Conservation (phyloP, 1,140 invertebrate species). For the Trigoniulus corallinus region DNA sequence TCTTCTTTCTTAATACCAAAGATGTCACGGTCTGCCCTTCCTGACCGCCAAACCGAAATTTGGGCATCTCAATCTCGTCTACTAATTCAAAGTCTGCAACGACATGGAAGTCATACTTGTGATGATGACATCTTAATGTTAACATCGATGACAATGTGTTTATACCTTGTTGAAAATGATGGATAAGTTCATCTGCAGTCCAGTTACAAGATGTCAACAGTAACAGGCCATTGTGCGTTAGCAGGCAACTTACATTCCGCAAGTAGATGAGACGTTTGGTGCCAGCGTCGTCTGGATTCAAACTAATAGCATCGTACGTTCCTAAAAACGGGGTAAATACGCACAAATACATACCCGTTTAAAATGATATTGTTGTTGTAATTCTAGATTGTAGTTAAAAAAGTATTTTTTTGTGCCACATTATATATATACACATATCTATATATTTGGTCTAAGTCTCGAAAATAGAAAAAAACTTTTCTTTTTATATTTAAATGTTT, state of each 20-base stretch:
- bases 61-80: neutral
- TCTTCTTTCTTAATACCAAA: neutral
- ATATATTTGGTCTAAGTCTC: no score
- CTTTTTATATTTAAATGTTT: no score
- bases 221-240: conserved; percentile 45
- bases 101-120: neutral
- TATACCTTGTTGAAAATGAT: conserved; percentile 45
- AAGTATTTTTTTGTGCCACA: no score
- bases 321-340: neutral
- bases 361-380: neutral
- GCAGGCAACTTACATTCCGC: conserved; percentile 39
- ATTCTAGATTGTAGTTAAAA: no score
- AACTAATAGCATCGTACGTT: conserved; percentile 57
- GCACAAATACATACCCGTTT: neutral
- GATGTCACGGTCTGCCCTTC: neutral
- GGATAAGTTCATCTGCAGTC: conserved; percentile 62
- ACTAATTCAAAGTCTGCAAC: neutral
- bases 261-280: conserved; percentile 48
- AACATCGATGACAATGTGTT: conserved; percentile 3
- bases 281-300: conserved; percentile 48
- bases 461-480: no score
- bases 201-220: conserved; percentile 89
- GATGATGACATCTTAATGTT: neutral
- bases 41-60: neutral
- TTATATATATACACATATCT: no score